These are phyloP conservation scores for Nymphalis urticae DNA, from an alignment of 2,888 invertebrate species.

Conservation along the genomic window DNA sequence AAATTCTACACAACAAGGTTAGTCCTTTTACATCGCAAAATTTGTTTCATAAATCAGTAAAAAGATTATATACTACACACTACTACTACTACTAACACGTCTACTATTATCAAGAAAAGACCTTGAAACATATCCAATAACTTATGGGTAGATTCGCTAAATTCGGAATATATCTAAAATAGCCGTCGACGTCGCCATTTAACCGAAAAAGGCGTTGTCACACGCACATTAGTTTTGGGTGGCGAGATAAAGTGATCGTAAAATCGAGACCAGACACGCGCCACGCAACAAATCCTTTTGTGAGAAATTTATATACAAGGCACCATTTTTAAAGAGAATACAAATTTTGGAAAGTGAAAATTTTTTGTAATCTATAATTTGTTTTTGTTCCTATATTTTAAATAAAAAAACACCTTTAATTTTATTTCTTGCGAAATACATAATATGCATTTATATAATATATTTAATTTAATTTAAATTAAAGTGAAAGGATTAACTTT, in stretches of 20 bases:
- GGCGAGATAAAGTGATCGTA: constrained; percentile 55
- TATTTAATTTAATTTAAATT: not conserved
- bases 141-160: constrained; percentile 10
- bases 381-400: too few relatives aligned
- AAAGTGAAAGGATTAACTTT: too few relatives aligned
- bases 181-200: constrained; percentile 23
- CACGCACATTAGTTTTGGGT: constrained; percentile 48
- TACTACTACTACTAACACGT: too few relatives aligned
- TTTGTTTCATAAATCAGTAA: constrained; percentile 4
- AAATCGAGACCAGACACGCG: constrained; percentile 55
- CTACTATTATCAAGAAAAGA: not conserved
- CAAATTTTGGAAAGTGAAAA: not conserved
- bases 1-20: too few relatives aligned
- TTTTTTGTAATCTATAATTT: not conserved
- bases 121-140: constrained; percentile 10
- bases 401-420: too few relatives aligned
- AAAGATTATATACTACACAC: constrained; percentile 10
- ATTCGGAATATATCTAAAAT: constrained; percentile 30
- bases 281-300: constrained; percentile 48
- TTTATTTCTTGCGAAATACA: too few relatives aligned
- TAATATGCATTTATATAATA: too few relatives aligned
- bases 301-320: constrained; percentile 19
- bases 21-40: not conserved
- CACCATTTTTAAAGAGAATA: constrained; percentile 22
- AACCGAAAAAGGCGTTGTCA: constrained; percentile 45